Percentiles rank a stretch among this genome's conserved stretches.
phyloP scores from a whole-genome alignment of 2,113 vertebrate genomes.

The Laticauda colubrina region DNA sequence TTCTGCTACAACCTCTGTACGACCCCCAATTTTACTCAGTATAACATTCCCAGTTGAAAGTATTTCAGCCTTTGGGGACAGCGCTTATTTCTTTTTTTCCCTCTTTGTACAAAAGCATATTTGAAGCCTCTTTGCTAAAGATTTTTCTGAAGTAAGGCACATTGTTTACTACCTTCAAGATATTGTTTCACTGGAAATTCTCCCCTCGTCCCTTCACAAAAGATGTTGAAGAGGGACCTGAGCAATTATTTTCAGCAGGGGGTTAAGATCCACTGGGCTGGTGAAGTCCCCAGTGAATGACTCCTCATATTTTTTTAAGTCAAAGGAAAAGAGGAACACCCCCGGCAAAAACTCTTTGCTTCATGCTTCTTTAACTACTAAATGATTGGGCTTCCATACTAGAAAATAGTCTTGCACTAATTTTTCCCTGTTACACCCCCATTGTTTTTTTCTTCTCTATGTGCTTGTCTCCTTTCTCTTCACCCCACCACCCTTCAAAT shows the following conservation, averaged over 20 bases:
- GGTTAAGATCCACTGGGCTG: neutral
- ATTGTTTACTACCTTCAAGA: constrained; percentile 65
- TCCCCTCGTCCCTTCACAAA: neutral
- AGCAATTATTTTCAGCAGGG: neutral
- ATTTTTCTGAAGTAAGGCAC: constrained; percentile 74
- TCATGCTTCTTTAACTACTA: constrained; percentile 76
- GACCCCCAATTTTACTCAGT: constrained; percentile 64
- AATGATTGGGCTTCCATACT: constrained; percentile 68
- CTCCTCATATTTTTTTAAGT: constrained; percentile 59
- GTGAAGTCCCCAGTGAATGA: neutral
- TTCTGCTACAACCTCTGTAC: constrained; percentile 73
- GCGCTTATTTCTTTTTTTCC: constrained; percentile 49
- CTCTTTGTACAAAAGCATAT: constrained; percentile 71
- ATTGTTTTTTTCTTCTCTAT: constrained; percentile 56
- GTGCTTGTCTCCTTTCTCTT: constrained; percentile 68
- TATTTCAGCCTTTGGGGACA: constrained; percentile 56
- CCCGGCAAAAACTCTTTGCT: constrained; percentile 80
- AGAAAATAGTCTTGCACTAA: constrained; percentile 68
- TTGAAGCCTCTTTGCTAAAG: constrained; percentile 69
- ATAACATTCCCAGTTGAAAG: constrained; percentile 76
- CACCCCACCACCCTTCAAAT: constrained; percentile 41
- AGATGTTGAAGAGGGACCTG: too few relatives aligned
- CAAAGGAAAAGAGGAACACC: constrained; percentile 13
- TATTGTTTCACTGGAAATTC: neutral
- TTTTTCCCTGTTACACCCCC: constrained; percentile 68